These are phyloP conservation scores for Drosophila meridiana DNA, from an alignment of 2,888 invertebrate species.

Conservation along the genomic window DNA sequence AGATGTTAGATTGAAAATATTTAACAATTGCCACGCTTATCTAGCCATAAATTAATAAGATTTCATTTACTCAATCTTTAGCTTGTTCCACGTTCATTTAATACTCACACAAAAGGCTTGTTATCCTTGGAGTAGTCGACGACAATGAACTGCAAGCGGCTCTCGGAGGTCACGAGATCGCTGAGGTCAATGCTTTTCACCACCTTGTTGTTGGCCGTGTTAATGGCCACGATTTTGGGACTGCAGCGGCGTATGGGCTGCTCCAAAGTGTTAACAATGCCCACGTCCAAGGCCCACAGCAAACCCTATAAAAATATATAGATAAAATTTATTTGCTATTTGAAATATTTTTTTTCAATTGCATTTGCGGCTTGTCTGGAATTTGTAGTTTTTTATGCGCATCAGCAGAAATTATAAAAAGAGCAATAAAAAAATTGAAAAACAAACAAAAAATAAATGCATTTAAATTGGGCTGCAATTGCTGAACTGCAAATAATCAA, in stretches of 20 bases:
- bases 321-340: slow-evolving; percentile 7
- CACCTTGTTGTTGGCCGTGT: slow-evolving; percentile 87
- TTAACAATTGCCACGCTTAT: slow-evolving; percentile 13
- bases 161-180: slow-evolving; percentile 85
- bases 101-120: slow-evolving; percentile 84
- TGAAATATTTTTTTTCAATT: slow-evolving; percentile 31
- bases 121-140: slow-evolving; percentile 87
- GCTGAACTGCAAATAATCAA: slow-evolving; percentile 47
- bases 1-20: not conserved
- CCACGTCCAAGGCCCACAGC: slow-evolving; percentile 88
- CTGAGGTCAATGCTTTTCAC: slow-evolving; percentile 87
- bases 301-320: slow-evolving; percentile 83
- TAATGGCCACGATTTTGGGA: slow-evolving; percentile 88
- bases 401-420: slow-evolving; percentile 32
- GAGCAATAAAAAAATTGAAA: slow-evolving; percentile 9
- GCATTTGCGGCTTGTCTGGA: slow-evolving; percentile 13
- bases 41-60: slow-evolving; percentile 22
- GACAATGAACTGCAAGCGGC: slow-evolving; percentile 87
- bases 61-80: not conserved
- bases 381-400: slow-evolving; percentile 29
- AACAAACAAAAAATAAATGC: slow-evolving; percentile 1
- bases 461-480: slow-evolving; percentile 34
- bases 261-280: slow-evolving; percentile 87
- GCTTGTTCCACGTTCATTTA: not conserved
- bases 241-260: slow-evolving; percentile 87